Evolutionary conservation across 1,140 invertebrate genomes (phyloP).

Genomic region (Cataglyphis hispanica): DNA sequence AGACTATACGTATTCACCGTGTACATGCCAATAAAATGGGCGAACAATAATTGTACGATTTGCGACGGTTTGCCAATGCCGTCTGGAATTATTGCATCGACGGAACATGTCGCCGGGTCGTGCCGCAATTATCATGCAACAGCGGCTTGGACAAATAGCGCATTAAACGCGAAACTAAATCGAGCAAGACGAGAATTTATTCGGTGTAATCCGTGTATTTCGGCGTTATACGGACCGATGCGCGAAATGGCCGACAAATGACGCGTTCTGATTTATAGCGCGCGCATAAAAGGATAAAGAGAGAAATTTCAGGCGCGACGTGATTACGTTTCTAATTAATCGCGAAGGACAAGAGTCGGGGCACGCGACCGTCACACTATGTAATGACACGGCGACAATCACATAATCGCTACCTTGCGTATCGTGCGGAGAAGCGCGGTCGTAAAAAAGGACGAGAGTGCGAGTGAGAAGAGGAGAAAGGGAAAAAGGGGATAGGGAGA

Average conservation of each 20-base stretch:
- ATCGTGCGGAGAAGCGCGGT: background rate
- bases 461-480: background rate
- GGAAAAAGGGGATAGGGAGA: too few relatives aligned
- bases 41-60: slow-evolving; percentile 23
- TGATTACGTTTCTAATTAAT: slow-evolving; percentile 66
- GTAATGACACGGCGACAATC: slow-evolving; percentile 60
- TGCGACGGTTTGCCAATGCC: slow-evolving; percentile 16
- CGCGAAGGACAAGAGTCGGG: slow-evolving; percentile 50
- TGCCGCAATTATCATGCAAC: slow-evolving; percentile 45
- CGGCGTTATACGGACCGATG: slow-evolving; percentile 3
- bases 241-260: slow-evolving; percentile 4
- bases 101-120: slow-evolving; percentile 18
- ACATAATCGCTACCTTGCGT: slow-evolving; percentile 60
- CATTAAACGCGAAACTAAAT: slow-evolving; percentile 44
- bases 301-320: slow-evolving; percentile 13
- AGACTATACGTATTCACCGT: background rate
- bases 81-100: slow-evolving; percentile 30
- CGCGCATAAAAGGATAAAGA: background rate
- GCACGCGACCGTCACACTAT: background rate
- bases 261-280: slow-evolving; percentile 37
- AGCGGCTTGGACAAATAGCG: slow-evolving; percentile 37
- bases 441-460: background rate
- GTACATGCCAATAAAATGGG: background rate
- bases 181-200: slow-evolving; percentile 41
- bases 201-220: slow-evolving; percentile 17